These are phyloP conservation scores for Apoda limacodes DNA, from an alignment of 2,888 invertebrate genomes.

Conservation along the genomic window DNA sequence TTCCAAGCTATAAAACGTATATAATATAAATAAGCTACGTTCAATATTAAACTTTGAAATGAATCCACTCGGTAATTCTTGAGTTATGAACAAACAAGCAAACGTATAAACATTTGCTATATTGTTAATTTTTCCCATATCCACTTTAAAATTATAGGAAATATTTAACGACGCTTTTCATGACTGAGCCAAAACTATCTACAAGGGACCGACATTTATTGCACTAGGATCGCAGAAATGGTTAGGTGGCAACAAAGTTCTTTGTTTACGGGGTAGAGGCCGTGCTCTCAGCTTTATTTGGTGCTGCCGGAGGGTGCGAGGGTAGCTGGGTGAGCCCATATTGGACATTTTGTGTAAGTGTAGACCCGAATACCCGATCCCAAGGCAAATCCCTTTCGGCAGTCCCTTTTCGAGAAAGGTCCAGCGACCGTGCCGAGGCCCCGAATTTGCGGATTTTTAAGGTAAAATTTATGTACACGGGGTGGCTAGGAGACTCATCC, in stretches of 20 bases:
- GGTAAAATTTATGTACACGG: slow-evolving; percentile 65
- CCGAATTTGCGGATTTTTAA: slow-evolving; percentile 70
- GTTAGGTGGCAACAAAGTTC: slow-evolving; percentile 52
- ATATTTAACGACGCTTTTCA: too few relatives aligned
- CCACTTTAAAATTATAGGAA: too few relatives aligned
- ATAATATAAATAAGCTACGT: too few relatives aligned
- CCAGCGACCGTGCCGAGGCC: slow-evolving; percentile 53
- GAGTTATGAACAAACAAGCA: too few relatives aligned
- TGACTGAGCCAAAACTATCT: too few relatives aligned
- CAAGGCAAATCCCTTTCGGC: slow-evolving; percentile 66
- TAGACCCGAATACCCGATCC: slow-evolving; percentile 55
- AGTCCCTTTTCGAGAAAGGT: slow-evolving; percentile 61
- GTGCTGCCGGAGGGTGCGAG: slow-evolving; percentile 36
- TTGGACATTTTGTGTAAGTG: slow-evolving; percentile 70
- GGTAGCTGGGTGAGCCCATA: slow-evolving; percentile 47
- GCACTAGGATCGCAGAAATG: slow-evolving; percentile 38
- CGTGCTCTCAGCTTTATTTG: slow-evolving; percentile 47
- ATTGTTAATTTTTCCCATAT: too few relatives aligned
- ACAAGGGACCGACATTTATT: slow-evolving; percentile 21
- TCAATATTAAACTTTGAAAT: too few relatives aligned
- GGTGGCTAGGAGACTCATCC: too few relatives aligned
- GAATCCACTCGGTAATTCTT: too few relatives aligned
- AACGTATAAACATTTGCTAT: too few relatives aligned
- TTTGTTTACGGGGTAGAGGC: slow-evolving; percentile 46
- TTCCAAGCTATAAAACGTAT: too few relatives aligned